Conservation (phyloP, 2,113 vertebrate species). For the Himantopus leucocephalus region DNA sequence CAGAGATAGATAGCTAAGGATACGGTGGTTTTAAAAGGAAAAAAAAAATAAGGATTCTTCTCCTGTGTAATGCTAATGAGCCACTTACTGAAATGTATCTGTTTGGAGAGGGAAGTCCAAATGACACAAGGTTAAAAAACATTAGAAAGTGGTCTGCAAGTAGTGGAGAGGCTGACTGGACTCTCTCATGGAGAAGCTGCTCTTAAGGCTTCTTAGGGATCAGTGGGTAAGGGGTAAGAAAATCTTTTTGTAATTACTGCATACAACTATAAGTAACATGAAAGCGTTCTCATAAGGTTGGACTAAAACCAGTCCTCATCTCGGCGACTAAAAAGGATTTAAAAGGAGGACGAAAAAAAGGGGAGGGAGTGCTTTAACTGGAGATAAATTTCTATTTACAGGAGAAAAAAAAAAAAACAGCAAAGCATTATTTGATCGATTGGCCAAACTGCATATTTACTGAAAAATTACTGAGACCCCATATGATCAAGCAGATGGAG, state of each 20-base stretch:
- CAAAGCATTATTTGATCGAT: background rate
- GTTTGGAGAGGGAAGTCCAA: slow-evolving; percentile 67
- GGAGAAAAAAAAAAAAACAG: background rate
- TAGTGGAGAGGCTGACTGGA: background rate
- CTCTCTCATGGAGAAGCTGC: slow-evolving; percentile 34
- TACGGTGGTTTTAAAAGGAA: slow-evolving; percentile 27
- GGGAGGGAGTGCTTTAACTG: background rate
- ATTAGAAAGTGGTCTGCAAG: slow-evolving; percentile 57
- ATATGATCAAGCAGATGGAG: background rate
- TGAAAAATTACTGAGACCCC: background rate
- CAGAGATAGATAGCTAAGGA: slow-evolving; percentile 68
- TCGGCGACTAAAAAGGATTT: background rate
- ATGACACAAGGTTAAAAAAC: slow-evolving; percentile 68
- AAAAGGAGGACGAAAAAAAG: background rate
- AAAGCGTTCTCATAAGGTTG: slow-evolving; percentile 8
- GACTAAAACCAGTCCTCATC: slow-evolving; percentile 20
- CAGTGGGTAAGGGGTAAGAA: slow-evolving; percentile 38
- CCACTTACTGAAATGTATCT: slow-evolving; percentile 76
- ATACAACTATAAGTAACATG: slow-evolving; percentile 6
- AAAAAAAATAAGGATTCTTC: slow-evolving; percentile 45
- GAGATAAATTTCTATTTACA: background rate
- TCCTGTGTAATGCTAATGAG: slow-evolving; percentile 72
- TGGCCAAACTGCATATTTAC: background rate
- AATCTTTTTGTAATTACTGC: slow-evolving; percentile 9
- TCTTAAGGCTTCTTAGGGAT: slow-evolving; percentile 47